These are phyloP conservation scores for Pollenia angustigena DNA, from an alignment of 2,888 invertebrate species.

Conservation along the genomic window DNA sequence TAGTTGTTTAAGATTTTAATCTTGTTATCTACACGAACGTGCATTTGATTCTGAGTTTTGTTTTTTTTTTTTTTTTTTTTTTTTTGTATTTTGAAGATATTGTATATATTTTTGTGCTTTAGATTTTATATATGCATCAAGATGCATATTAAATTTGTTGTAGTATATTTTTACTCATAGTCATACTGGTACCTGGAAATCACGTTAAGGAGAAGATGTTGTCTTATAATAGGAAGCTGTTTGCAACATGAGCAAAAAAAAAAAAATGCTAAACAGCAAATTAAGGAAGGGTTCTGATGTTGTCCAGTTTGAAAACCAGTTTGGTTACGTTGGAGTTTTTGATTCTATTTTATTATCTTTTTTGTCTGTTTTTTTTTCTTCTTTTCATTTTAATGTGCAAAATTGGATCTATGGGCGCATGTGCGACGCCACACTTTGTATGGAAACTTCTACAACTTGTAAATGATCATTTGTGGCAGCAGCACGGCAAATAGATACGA, in stretches of 20 bases:
- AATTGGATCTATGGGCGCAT: conserved; percentile 73
- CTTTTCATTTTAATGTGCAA: conserved; percentile 65
- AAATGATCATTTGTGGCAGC: conserved; percentile 65
- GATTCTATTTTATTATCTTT: conserved; percentile 65
- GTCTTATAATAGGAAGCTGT: conserved; percentile 58
- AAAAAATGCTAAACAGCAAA: neutral
- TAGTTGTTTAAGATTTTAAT: conserved; percentile 72
- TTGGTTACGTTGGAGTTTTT: conserved; percentile 64
- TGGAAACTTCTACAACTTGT: conserved; percentile 60
- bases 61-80: conserved; percentile 20
- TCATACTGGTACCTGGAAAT: conserved; percentile 58
- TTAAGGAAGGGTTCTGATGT: conserved; percentile 60
- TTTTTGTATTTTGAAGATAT: conserved; percentile 45
- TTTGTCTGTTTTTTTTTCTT: conserved; percentile 25
- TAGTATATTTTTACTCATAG: conserved; percentile 12
- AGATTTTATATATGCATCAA: conserved; percentile 67
- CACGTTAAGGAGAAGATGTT: conserved; percentile 62
- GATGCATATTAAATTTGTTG: conserved; percentile 73
- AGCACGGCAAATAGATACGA: conserved; percentile 17
- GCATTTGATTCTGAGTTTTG: conserved; percentile 64
- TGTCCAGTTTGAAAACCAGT: conserved; percentile 71
- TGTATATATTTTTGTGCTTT: conserved; percentile 35
- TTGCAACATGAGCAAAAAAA: conserved; percentile 47
- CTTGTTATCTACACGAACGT: conserved; percentile 73
- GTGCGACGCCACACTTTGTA: conserved; percentile 70